Evolutionary conservation across 2,113 vertebrate species (phyloP).

Genomic region (Alouatta palliata): DNA sequence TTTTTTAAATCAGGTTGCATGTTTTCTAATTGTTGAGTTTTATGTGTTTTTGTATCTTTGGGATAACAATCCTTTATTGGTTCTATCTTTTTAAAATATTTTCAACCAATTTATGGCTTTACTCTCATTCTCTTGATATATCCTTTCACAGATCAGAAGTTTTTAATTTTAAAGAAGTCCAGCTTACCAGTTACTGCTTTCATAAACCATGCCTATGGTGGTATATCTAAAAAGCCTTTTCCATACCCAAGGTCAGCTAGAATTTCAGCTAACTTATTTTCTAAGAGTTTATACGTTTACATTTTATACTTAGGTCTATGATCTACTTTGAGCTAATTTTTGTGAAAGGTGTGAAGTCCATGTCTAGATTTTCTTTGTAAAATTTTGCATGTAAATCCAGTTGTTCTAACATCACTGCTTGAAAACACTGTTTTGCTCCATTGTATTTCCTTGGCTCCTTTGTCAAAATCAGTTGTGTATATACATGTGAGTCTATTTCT

Average conservation of each 20-base stretch:
- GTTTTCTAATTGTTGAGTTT: not conserved
- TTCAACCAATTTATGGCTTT: not conserved
- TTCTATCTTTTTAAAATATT: not conserved
- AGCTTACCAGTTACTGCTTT: not conserved
- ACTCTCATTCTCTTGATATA: not conserved
- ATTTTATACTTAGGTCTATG: not conserved
- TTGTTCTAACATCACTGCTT: not conserved
- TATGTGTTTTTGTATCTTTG: not conserved
- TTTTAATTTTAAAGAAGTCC: not conserved
- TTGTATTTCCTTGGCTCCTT: not conserved
- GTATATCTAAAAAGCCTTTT: not conserved
- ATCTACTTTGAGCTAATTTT: not conserved
- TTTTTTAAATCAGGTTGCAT: not conserved
- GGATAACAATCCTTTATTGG: not conserved
- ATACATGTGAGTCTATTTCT: not conserved
- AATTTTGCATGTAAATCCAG: not conserved
- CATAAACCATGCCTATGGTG: not conserved
- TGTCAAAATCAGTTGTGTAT: not conserved
- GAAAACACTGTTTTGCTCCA: not conserved
- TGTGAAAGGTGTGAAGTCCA: not conserved
- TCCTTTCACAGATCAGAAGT: not conserved
- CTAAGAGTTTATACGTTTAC: not conserved
- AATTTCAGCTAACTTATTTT: not conserved
- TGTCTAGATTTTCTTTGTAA: not conserved
- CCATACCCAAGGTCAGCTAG: not conserved